Percentiles rank a stretch among this genome's conserved stretches.
Evolutionary conservation across 2,797 vertebrate genomes (phyloP).

Genomic region (Sebastes itinus): DNA sequence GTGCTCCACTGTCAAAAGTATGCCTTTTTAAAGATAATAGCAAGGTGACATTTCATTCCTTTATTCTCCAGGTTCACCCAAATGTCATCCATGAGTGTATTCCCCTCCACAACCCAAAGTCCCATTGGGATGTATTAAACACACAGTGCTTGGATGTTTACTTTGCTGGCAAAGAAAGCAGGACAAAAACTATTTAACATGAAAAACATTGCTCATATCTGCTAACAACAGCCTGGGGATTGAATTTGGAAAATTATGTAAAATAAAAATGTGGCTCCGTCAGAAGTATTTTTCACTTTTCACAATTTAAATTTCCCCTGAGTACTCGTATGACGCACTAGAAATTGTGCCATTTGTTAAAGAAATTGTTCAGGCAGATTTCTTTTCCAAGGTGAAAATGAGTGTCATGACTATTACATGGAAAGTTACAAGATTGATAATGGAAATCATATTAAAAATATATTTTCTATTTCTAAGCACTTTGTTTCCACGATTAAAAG

Average conservation of each 20-base stretch:
- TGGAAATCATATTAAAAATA: background rate
- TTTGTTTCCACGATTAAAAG: background rate
- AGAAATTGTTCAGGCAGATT: background rate
- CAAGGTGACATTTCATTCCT: slow-evolving; percentile 6
- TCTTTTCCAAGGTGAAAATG: slow-evolving; percentile 6
- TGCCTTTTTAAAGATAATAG: background rate
- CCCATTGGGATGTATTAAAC: slow-evolving; percentile 26
- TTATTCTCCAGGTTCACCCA: slow-evolving; percentile 1
- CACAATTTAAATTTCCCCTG: background rate
- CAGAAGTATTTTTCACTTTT: background rate
- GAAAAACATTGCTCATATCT: background rate
- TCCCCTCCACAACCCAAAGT: background rate
- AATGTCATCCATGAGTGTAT: slow-evolving; percentile 14
- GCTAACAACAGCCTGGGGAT: background rate
- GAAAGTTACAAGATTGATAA: background rate
- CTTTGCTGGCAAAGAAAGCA: slow-evolving; percentile 6
- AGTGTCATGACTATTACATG: background rate
- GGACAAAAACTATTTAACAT: background rate
- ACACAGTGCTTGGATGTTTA: slow-evolving; percentile 13
- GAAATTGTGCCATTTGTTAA: slow-evolving; percentile 8
- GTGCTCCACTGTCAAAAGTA: background rate
- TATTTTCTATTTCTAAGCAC: background rate
- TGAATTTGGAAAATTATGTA: background rate
- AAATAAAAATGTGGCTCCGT: background rate
- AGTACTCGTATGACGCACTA: background rate